These are phyloP conservation scores for Drosophila punjabiensis DNA, from an alignment of 1,140 invertebrate genomes.

Conservation along the genomic window DNA sequence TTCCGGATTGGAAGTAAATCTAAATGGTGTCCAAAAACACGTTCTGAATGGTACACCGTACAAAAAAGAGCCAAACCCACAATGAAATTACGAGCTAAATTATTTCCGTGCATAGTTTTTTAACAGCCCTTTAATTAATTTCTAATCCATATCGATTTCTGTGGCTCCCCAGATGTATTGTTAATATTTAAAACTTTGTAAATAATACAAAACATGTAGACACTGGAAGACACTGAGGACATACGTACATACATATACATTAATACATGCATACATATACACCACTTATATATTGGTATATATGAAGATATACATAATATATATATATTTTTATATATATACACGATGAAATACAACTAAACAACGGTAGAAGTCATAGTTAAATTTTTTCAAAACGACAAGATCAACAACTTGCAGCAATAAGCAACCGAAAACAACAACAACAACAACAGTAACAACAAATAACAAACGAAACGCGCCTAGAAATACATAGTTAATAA, in stretches of 20 bases:
- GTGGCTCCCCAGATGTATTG: conserved; percentile 39
- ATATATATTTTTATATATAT: conserved; percentile 80
- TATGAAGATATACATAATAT: conserved; percentile 40
- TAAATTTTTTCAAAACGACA: conserved; percentile 69
- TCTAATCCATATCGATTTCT: background rate
- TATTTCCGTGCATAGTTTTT: background rate
- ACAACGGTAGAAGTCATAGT: conserved; percentile 67
- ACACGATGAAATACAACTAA: conserved; percentile 67
- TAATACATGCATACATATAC: conserved; percentile 48
- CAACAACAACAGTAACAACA: conserved; percentile 31
- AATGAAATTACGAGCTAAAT: background rate
- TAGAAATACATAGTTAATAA: conserved; percentile 74
- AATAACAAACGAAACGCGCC: conserved; percentile 66
- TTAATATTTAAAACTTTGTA: conserved; percentile 67
- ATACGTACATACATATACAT: conserved; percentile 38
- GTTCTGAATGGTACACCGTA: background rate
- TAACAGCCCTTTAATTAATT: background rate
- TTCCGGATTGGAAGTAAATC: background rate
- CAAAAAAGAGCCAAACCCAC: background rate
- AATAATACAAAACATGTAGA: conserved; percentile 57
- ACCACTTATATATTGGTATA: conserved; percentile 36
- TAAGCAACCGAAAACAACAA: conserved; percentile 37
- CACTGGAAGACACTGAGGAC: conserved; percentile 18
- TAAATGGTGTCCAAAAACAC: background rate
- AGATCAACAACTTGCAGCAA: conserved; percentile 66